Evolutionary conservation across 2,113 vertebrate species (phyloP).

Genomic region (Ptilorrhoa leucosticta): DNA sequence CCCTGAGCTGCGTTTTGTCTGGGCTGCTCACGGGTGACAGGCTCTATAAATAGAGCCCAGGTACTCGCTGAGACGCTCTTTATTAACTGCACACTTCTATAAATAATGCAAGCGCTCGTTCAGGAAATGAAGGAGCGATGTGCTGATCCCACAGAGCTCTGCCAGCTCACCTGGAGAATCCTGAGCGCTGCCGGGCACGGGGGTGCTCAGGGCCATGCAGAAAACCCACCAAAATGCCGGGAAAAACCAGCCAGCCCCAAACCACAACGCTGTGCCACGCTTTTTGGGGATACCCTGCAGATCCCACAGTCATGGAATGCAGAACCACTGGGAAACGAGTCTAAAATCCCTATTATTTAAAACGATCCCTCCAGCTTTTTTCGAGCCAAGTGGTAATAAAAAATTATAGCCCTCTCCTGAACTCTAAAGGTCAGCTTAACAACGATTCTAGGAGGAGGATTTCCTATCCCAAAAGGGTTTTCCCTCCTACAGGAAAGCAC

Average conservation of each 20-base stretch:
- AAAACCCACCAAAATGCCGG: rapidly evolving
- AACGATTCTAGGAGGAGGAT: neutral
- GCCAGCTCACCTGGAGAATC: neutral
- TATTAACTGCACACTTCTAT: neutral
- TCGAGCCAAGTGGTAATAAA: neutral
- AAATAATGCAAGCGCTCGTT: neutral
- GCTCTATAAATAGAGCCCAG: conserved; percentile 16
- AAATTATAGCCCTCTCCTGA: neutral
- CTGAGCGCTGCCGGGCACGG: neutral
- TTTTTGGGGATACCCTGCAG: neutral
- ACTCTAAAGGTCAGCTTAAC: neutral
- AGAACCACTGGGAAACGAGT: rapidly evolving
- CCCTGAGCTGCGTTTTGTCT: neutral
- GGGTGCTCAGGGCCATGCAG: neutral
- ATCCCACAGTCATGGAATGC: neutral
- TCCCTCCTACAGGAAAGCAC: neutral
- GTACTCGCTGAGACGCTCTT: neutral
- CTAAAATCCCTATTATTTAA: neutral
- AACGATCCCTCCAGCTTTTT: neutral
- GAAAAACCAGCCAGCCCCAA: neutral
- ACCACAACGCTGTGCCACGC: rapidly evolving
- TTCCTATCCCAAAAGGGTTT: neutral
- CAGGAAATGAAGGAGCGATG: neutral
- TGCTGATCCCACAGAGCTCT: neutral
- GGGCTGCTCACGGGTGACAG: neutral